These are phyloP conservation scores for Macaria liturata DNA, from an alignment of 2,888 invertebrate genomes.

Conservation along the genomic window DNA sequence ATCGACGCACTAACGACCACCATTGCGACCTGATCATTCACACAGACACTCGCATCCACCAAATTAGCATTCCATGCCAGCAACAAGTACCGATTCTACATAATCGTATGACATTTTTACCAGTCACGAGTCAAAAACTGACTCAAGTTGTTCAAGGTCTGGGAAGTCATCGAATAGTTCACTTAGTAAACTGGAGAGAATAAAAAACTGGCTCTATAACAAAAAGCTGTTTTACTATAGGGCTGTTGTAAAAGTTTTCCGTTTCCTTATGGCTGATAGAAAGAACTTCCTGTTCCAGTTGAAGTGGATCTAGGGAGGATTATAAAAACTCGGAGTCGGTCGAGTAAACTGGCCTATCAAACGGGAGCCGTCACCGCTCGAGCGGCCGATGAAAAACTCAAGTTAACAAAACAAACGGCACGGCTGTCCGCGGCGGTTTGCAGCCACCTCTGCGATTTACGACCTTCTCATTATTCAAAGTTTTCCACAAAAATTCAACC, in stretches of 20 bases:
- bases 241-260: conserved; percentile 31
- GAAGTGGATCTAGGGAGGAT: conserved; percentile 35
- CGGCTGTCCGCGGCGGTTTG: conserved; percentile 61
- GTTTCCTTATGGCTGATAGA: conserved; percentile 41
- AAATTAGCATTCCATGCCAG: background rate
- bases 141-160: too few relatives aligned
- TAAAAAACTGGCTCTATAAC: too few relatives aligned
- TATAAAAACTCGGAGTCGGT: conserved; percentile 36
- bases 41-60: conserved; percentile 28
- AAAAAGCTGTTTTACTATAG: too few relatives aligned
- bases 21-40: conserved; percentile 49
- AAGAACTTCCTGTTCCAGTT: conserved; percentile 41
- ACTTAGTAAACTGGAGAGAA: too few relatives aligned
- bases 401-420: conserved; percentile 67
- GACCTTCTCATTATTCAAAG: conserved; percentile 72
- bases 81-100: too few relatives aligned
- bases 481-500: conserved; percentile 62
- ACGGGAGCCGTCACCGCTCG: conserved; percentile 56
- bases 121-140: too few relatives aligned
- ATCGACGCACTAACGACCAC: conserved; percentile 65
- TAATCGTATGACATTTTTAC: too few relatives aligned
- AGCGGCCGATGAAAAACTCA: conserved; percentile 64
- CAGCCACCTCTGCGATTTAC: conserved; percentile 72
- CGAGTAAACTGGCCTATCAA: conserved; percentile 58
- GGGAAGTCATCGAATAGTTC: too few relatives aligned